Conservation (phyloP, 1,140 invertebrate species). For the Drosophila santomea region DNA sequence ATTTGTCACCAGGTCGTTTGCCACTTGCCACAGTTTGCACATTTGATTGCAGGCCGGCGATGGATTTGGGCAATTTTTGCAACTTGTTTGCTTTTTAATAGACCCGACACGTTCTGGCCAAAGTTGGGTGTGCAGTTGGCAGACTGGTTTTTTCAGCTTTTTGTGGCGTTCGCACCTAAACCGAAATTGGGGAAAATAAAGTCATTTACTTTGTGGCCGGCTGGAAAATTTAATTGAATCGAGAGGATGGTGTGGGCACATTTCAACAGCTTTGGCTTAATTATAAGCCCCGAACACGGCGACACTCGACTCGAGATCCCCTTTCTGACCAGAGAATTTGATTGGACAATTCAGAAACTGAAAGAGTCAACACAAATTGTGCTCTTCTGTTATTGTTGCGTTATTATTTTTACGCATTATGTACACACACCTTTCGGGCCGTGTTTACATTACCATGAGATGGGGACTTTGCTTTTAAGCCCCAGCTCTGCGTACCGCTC, state of each 20-base stretch:
- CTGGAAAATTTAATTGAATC: slow-evolving; percentile 55
- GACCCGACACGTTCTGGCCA: slow-evolving; percentile 34
- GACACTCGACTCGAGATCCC: slow-evolving; percentile 41
- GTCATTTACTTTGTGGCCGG: slow-evolving; percentile 46
- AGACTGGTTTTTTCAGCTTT: slow-evolving; percentile 25
- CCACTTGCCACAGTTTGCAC: slow-evolving; percentile 52
- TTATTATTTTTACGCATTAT: slow-evolving; percentile 56
- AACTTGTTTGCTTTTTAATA: slow-evolving; percentile 46
- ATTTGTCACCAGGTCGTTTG: slow-evolving; percentile 47
- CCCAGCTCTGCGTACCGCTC: slow-evolving; percentile 35
- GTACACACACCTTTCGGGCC: slow-evolving; percentile 49
- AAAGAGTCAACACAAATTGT: slow-evolving; percentile 56
- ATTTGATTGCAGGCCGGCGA: slow-evolving; percentile 39
- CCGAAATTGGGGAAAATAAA: slow-evolving; percentile 47
- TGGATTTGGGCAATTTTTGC: slow-evolving; percentile 51
- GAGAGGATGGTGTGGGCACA: slow-evolving; percentile 45
- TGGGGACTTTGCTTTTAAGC: slow-evolving; percentile 38
- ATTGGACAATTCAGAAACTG: slow-evolving; percentile 48
- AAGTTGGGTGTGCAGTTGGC: slow-evolving; percentile 27
- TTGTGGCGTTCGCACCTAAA: slow-evolving; percentile 29
- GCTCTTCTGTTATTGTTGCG: slow-evolving; percentile 45
- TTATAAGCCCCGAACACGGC: slow-evolving; percentile 33
- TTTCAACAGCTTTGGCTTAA: slow-evolving; percentile 56
- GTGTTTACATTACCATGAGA: slow-evolving; percentile 39
- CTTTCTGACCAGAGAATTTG: slow-evolving; percentile 7